Evolutionary conservation across 2,888 invertebrate species (phyloP), one percentile per base, ranked within the genome.

Genomic region (Thymelicus acteon): DNA sequence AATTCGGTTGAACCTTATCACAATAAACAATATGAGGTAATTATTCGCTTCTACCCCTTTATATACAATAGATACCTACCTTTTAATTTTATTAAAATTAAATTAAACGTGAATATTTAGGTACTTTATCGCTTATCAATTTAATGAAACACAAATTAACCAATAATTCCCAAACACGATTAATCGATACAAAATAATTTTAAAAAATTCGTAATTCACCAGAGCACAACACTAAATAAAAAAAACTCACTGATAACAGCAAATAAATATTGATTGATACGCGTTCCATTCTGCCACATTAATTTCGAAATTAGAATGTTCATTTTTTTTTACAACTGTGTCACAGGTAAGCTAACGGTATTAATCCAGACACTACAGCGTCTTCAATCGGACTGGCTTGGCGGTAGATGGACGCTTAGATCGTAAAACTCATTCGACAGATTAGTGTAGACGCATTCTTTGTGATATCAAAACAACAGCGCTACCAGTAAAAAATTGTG

Each of bases 201-300:
- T 52, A 52, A 60, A 40, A 61, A 8, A 40, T 40, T 48, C 37
- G 12, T 19, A 58, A 24, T 24, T 44, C 24, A 24, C 44, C 54
- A 57, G 10, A 37, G 13, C 15, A 39, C 40, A 63, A 39, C 57
- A 60, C 47, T 37, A 69, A 73, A 72, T 71, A 72, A 71, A 72
- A 54, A 72, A 68, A 75, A 92, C 93, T 93, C 75, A 93, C 93
- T 85, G 57, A 93, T 82, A 72, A 88, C 84, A 5, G 92, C 92
- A 72, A 93, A 91, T 67, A 93, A 73, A 82, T 93, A 93, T 76
- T 93, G 93, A 75, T 92, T 92, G 72, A 93, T 85, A 73, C 93
- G 81, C 64, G 86, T 86, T 61, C 93, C 93, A 82, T 89, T 92
- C 69, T 85, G 80, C 89, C 89, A 90, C 85, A 86, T 84, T 12